phyloP scores from a whole-genome alignment of 2,888 invertebrate species.

The Nymphalis urticae region DNA sequence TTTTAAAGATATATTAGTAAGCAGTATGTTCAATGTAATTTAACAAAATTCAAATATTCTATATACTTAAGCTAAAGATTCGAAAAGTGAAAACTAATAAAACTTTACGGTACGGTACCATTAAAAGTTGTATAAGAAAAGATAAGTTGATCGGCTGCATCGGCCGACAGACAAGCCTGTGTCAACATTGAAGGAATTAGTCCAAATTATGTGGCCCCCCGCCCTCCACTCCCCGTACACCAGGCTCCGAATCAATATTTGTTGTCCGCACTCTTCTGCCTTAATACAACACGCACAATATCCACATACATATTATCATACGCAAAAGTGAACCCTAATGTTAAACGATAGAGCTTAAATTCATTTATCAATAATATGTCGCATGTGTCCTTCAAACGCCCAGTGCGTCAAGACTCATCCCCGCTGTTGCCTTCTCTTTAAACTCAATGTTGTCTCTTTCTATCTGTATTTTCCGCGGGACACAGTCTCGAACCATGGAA shows the following conservation, averaged over 20 bases:
- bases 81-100: constrained; percentile 35
- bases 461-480: constrained; percentile 70
- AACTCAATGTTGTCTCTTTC: constrained; percentile 76
- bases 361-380: constrained; percentile 25
- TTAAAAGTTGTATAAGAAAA: constrained; percentile 64
- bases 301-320: constrained; percentile 53
- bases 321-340: constrained; percentile 35
- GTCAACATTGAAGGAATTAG: constrained; percentile 80
- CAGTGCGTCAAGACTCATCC: constrained; percentile 63
- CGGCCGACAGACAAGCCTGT: constrained; percentile 69
- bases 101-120: constrained; percentile 36
- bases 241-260: constrained; percentile 80
- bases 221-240: constrained; percentile 51
- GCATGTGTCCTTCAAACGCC: constrained; percentile 46
- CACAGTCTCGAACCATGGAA: constrained; percentile 44
- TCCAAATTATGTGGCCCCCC: constrained; percentile 78
- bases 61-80: constrained; percentile 1
- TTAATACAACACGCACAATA: constrained; percentile 79
- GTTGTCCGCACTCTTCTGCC: constrained; percentile 82
- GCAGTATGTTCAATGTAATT: background rate
- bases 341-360: constrained; percentile 26
- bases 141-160: constrained; percentile 65
- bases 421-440: constrained; percentile 69
- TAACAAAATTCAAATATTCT: constrained; percentile 3
- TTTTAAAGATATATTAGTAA: background rate